Conservation (phyloP, 2,797 vertebrate genomes). For the Chelon labrosus region DNA sequence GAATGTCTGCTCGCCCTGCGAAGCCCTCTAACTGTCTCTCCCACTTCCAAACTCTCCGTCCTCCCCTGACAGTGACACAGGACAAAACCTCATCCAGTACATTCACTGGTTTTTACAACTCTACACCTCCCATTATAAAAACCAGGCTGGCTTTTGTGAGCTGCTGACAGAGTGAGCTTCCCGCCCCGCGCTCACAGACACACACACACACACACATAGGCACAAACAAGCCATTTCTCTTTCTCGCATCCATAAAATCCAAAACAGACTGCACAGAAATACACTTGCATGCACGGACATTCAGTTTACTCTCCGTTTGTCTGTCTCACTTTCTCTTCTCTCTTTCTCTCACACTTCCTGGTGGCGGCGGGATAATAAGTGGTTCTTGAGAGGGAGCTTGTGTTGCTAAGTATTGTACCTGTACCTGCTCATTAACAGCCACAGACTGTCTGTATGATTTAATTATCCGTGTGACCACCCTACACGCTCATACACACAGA, state of each 20-base stretch:
- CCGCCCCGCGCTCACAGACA: slow-evolving; percentile 13
- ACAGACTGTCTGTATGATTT: slow-evolving; percentile 61
- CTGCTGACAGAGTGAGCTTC: slow-evolving; percentile 60
- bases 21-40: slow-evolving; percentile 19
- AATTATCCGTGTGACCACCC: slow-evolving; percentile 43
- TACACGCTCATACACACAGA: slow-evolving; percentile 20
- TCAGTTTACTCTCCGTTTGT: slow-evolving; percentile 1
- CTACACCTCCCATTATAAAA: slow-evolving; percentile 79
- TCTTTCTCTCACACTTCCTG: slow-evolving; percentile 21
- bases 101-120: slow-evolving; percentile 74
- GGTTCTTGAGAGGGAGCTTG: slow-evolving; percentile 68
- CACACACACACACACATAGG: neutral
- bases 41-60: slow-evolving; percentile 7
- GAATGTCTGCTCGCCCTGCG: slow-evolving; percentile 4
- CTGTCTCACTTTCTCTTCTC: neutral
- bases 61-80: slow-evolving; percentile 8
- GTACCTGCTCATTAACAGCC: slow-evolving; percentile 71
- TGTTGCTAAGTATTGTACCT: slow-evolving; percentile 69
- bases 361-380: slow-evolving; percentile 72
- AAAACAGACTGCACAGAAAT: slow-evolving; percentile 22
- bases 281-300: slow-evolving; percentile 2
- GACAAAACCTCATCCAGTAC: slow-evolving; percentile 49
- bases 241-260: slow-evolving; percentile 22
- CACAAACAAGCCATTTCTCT: slow-evolving; percentile 15
- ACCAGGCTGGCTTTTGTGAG: slow-evolving; percentile 58